phyloP scores from a whole-genome alignment of 2,888 invertebrate species.

The Lomographa bimaculata region DNA sequence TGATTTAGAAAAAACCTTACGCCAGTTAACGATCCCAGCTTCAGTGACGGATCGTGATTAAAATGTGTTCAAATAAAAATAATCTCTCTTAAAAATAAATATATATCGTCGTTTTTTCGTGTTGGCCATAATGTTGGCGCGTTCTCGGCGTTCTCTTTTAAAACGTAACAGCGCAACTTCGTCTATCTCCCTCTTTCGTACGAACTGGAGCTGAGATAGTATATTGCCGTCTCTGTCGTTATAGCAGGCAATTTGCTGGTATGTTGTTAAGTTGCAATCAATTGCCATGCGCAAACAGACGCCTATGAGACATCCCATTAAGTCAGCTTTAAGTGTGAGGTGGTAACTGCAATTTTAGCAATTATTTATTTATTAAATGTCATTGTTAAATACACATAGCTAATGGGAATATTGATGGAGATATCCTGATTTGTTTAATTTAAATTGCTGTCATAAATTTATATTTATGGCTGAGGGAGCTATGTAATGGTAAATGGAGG shows the following conservation, averaged over 20 bases:
- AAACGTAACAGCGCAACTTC: conserved; percentile 22
- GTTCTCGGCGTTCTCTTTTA: conserved; percentile 42
- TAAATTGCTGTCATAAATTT: conserved; percentile 1
- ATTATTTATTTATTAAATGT: conserved; percentile 26
- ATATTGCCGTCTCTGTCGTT: conserved; percentile 46
- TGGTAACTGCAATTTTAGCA: conserved; percentile 47
- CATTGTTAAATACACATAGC: conserved; percentile 14
- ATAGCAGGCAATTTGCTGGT: conserved; percentile 74
- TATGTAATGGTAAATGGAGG: no score
- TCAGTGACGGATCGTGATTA: conserved; percentile 55
- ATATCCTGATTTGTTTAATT: neutral
- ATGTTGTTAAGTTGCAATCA: conserved; percentile 83
- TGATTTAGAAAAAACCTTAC: conserved; percentile 57
- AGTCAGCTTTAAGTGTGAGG: conserved; percentile 52
- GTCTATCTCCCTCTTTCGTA: conserved; percentile 41
- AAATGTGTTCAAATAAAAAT: conserved; percentile 71
- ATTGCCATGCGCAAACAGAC: conserved; percentile 84
- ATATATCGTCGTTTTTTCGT: conserved; percentile 56
- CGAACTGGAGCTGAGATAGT: neutral
- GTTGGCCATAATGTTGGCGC: conserved; percentile 54
- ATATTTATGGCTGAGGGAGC: neutral
- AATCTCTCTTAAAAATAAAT: conserved; percentile 70
- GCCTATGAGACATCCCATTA: conserved; percentile 84
- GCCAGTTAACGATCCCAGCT: conserved; percentile 49
- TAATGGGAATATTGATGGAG: conserved; percentile 13